Conservation (phyloP, 2,113 vertebrate species). For the Callipepla californica region DNA sequence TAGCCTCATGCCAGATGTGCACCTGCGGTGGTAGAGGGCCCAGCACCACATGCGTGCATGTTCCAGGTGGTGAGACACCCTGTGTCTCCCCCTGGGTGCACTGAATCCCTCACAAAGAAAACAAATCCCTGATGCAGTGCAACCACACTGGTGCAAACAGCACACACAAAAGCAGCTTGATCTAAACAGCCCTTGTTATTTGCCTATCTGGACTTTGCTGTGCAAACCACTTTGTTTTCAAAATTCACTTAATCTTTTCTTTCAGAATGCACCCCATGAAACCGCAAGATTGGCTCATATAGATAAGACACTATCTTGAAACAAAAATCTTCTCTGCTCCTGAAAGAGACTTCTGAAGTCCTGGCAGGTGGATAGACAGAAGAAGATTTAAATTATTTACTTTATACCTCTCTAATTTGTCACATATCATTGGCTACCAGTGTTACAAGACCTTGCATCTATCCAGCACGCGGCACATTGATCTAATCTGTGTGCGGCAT, state of each 20-base stretch:
- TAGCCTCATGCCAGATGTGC: fast-evolving
- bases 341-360: background rate
- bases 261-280: background rate
- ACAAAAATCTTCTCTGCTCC: background rate
- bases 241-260: background rate
- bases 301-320: background rate
- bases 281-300: background rate
- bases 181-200: background rate
- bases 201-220: background rate
- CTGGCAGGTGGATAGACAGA: background rate
- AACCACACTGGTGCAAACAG: background rate
- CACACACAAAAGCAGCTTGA: background rate
- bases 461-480: background rate
- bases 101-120: background rate
- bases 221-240: background rate
- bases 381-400: background rate
- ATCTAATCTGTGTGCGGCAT: background rate
- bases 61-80: background rate
- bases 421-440: background rate
- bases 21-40: background rate
- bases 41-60: background rate
- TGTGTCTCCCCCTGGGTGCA: too few species aligned
- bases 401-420: background rate
- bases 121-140: background rate
- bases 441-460: background rate